Percentiles rank a stretch among this genome's conserved stretches.
These are phyloP conservation scores for Danio jaintianensis DNA, from an alignment of 2,797 vertebrate species.

Conservation along the genomic window DNA sequence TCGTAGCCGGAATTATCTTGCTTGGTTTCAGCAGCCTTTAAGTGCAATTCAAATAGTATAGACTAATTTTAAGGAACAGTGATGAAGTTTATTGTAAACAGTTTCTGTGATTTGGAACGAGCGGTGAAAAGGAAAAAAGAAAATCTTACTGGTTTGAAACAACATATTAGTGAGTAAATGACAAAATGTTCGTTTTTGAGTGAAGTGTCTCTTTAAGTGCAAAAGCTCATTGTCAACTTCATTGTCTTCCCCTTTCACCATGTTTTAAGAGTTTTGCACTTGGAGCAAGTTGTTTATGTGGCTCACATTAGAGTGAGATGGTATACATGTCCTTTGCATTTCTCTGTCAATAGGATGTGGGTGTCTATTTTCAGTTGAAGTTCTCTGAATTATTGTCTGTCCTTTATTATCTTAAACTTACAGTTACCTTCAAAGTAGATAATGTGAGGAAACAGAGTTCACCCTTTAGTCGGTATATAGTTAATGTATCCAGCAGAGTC, in stretches of 20 bases:
- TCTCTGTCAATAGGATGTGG: slow-evolving; percentile 34
- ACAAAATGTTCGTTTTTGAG: not conserved
- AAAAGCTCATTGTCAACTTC: slow-evolving; percentile 9
- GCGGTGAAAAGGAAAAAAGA: not conserved
- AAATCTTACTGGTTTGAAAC: not conserved
- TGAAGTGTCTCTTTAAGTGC: slow-evolving; percentile 18
- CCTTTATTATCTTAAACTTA: not conserved
- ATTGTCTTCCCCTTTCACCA: slow-evolving; percentile 11
- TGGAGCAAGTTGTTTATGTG: slow-evolving; percentile 24
- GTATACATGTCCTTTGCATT: slow-evolving; percentile 28
- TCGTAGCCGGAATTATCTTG: too few relatives aligned
- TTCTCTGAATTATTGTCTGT: slow-evolving; percentile 30
- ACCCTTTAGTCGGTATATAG: not conserved
- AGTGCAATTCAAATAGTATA: not conserved
- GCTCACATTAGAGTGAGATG: slow-evolving; percentile 38
- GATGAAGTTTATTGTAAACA: not conserved
- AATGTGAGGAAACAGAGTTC: not conserved
- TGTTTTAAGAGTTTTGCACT: slow-evolving; percentile 22
- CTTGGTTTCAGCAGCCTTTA: not conserved
- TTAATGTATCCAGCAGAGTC: not conserved
- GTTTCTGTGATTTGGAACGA: not conserved
- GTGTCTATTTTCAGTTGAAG: slow-evolving; percentile 22
- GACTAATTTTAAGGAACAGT: not conserved
- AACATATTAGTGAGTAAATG: slow-evolving; percentile 10
- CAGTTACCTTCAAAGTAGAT: not conserved